Base-by-base conservation (phyloP, 2,888 invertebrate species). In the Diarsia mendica region DNA sequence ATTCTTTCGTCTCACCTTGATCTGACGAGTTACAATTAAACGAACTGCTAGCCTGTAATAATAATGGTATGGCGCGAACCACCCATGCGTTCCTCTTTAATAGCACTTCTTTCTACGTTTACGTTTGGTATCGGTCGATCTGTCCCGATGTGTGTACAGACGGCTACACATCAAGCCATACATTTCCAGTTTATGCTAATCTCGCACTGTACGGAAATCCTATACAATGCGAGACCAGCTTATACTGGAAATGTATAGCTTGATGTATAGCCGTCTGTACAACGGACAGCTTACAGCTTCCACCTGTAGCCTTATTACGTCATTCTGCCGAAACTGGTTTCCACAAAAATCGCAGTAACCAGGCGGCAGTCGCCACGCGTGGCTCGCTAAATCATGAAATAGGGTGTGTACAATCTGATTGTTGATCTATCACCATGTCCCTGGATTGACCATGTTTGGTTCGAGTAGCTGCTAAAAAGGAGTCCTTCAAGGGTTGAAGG, bases 1-100 rank as follows among this genome's bases (percentile, higher is more conserved):
- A 88, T 89, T 85, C 85, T 73, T 78, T 65, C 74, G 82, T 79
- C 75, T 83, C 88, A 87, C 90, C 90, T 91, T 91, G 88, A 86
- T 79, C 74, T 79, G 77, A 84, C 84, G 73, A 83, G 28, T 61
- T 61, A 61, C 75, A 66, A 66, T 66, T 58, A 58, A 72, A 60
- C 28, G 18, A 69, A 67, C 44, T n/a, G 44, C 11, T 33, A 55
- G 20, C 28, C n/a, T 44, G 23, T 44, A 77, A 75, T 11, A 60
- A 15, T 33, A 33, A 60, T 33, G n/a, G 8, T 58, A 64, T 48
- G 23, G 55, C 33, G 23, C 53, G 51, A 63, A 63, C 20, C 28
- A 18, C 63, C 28, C 48, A 53, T 76, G 69, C 64, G 49, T 51
- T 51, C 28, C 55, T 70, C 48, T 63, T 13, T 70, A 72, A 33